A percentile compares a stretch with the other conserved stretches of the same genome.
phyloP scores from a whole-genome alignment of 2,113 vertebrate genomes.

The Xiphophorus hellerii region DNA sequence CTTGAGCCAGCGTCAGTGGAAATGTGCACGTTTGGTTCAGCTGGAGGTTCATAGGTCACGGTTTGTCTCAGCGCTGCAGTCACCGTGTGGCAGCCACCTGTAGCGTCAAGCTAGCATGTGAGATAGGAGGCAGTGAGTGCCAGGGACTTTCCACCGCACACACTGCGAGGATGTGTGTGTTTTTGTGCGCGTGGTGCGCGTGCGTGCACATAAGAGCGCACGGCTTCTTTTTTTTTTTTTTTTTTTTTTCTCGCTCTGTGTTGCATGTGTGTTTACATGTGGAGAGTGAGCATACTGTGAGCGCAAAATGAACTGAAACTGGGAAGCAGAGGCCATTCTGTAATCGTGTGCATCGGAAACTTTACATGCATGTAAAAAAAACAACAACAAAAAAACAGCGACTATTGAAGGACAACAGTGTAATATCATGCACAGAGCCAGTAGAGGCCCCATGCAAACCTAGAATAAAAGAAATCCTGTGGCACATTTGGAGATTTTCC shows the following conservation, averaged over 20 bases:
- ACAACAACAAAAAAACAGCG: neutral
- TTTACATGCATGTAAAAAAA: neutral
- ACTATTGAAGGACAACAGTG: neutral
- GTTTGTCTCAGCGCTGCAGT: slow-evolving; percentile 15
- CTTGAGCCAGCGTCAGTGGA: neutral
- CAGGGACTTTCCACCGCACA: slow-evolving; percentile 73
- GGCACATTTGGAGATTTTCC: neutral
- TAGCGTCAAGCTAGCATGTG: slow-evolving; percentile 33
- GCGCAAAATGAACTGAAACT: slow-evolving; percentile 22
- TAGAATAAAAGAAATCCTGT: neutral
- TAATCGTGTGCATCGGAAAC: neutral
- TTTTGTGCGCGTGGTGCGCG: neutral
- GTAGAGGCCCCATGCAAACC: too few species aligned
- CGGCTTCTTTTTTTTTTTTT: neutral
- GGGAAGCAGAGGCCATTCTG: neutral
- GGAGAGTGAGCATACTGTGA: slow-evolving; percentile 31
- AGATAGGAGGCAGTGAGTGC: slow-evolving; percentile 51
- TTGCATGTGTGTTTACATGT: slow-evolving; percentile 34
- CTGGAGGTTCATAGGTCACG: slow-evolving; percentile 21
- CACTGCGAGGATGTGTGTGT: neutral
- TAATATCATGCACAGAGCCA: neutral
- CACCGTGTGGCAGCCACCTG: slow-evolving; percentile 50
- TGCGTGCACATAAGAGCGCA: slow-evolving; percentile 24
- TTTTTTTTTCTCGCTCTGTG: slow-evolving; percentile 33
- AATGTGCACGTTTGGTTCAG: neutral